phyloP scores from a whole-genome alignment of 2,888 invertebrate genomes.

The Pristionchus exspectatus region DNA sequence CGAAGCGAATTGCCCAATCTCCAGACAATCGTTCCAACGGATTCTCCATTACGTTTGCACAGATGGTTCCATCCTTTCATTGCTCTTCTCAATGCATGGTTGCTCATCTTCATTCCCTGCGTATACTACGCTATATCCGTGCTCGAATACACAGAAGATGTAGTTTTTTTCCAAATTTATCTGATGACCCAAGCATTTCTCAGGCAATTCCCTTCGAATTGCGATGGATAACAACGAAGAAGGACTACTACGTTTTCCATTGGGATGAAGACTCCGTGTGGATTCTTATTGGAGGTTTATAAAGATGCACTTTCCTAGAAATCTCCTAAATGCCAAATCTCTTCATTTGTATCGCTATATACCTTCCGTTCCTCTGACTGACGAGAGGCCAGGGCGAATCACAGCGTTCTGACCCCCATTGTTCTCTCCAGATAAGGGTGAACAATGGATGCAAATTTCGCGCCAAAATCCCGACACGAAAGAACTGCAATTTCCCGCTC shows the following conservation, averaged over 20 bases:
- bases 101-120: neutral
- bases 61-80: conserved; percentile 24
- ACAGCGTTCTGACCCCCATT: no score
- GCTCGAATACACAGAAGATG: neutral
- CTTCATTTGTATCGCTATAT: no score
- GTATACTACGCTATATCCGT: neutral
- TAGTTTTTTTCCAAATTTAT: neutral
- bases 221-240: neutral
- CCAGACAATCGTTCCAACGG: neutral
- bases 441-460: no score
- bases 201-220: neutral
- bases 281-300: neutral
- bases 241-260: neutral
- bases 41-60: neutral
- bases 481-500: no score
- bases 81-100: neutral
- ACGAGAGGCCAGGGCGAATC: no score
- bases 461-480: no score
- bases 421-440: no score
- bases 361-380: no score
- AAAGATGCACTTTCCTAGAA: neutral
- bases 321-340: no score
- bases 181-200: neutral
- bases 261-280: neutral
- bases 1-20: neutral